Conservation (phyloP, 2,797 vertebrate genomes). For the Crax fasciolata region DNA sequence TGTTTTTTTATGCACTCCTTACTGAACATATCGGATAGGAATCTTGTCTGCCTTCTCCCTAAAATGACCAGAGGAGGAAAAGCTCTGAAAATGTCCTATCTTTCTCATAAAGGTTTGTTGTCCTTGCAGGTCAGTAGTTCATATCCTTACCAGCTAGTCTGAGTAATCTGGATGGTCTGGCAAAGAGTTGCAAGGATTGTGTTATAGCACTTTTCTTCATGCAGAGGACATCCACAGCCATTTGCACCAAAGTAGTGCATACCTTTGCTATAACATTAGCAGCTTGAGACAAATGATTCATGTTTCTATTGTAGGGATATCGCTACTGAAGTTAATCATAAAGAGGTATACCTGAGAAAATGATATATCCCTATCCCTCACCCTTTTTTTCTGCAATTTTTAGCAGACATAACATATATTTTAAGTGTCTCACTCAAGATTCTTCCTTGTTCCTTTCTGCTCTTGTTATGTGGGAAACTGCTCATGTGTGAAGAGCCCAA, state of each 20-base stretch:
- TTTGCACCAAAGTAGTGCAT: not conserved
- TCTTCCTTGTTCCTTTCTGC: not conserved
- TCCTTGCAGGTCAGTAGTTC: not conserved
- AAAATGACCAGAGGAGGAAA: not conserved
- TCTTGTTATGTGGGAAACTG: not conserved
- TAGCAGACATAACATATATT: not conserved
- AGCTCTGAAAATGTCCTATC: not conserved
- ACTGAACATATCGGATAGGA: not conserved
- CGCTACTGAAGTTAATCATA: not conserved
- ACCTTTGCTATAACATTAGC: not conserved
- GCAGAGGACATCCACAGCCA: not conserved
- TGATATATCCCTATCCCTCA: not conserved
- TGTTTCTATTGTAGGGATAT: not conserved
- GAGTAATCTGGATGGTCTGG: not conserved
- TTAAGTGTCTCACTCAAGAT: not conserved
- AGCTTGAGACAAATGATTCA: not conserved
- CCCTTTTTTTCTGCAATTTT: not conserved
- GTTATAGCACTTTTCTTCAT: not conserved
- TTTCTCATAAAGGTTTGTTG: not conserved
- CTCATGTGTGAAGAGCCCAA: accelerated
- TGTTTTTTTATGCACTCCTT: not conserved
- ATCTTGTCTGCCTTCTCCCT: not conserved
- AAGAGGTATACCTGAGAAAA: not conserved
- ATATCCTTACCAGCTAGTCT: not conserved
- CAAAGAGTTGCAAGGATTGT: not conserved